phyloP scores from a whole-genome alignment of 2,797 vertebrate genomes.

The Halcyon leucocephala region DNA sequence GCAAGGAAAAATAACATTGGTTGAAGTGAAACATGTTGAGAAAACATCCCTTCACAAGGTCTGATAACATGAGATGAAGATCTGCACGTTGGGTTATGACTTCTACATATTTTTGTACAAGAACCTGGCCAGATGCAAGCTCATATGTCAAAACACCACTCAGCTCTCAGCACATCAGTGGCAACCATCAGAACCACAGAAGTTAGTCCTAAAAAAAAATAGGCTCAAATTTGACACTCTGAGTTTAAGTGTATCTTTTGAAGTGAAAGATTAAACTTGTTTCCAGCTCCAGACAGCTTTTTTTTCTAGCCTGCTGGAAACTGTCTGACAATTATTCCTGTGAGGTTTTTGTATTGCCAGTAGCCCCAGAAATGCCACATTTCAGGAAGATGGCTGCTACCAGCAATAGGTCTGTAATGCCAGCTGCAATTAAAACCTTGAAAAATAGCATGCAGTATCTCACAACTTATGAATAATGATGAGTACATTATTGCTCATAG shows the following conservation, averaged over 20 bases:
- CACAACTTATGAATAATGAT: background rate
- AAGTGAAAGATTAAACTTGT: background rate
- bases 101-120: background rate
- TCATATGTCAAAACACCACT: background rate
- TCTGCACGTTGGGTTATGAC: background rate
- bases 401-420: background rate
- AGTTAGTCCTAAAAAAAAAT: background rate
- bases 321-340: background rate
- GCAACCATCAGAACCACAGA: background rate
- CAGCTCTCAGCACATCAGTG: background rate
- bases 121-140: background rate
- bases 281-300: background rate
- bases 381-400: background rate
- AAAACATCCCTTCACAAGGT: background rate
- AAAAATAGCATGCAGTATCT: background rate
- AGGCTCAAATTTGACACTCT: background rate
- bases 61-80: background rate
- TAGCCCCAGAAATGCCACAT: background rate
- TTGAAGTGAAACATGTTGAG: background rate
- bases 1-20: background rate
- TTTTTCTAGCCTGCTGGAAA: background rate
- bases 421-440: slow-evolving; percentile 25
- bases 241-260: background rate
- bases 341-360: background rate
- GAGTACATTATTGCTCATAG: background rate